Base-by-base conservation (phyloP, 2,888 invertebrate genomes). In the Omphaloscelis lunosa region DNA sequence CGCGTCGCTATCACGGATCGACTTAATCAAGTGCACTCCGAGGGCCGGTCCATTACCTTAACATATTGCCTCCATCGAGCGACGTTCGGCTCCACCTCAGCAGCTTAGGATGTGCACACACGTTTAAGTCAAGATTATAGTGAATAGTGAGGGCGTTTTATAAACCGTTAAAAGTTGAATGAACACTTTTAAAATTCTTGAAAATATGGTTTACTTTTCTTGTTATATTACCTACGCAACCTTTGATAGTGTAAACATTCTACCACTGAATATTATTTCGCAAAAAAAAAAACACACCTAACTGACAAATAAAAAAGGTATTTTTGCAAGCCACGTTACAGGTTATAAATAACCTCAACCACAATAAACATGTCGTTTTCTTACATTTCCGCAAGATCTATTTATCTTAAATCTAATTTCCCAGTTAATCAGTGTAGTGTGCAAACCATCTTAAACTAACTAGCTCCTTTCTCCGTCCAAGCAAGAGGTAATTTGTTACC, bases 11-110 rank as follows among this genome's bases (percentile, higher is more conserved):
- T 93, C 92, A 93, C 87, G 89, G 88, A 88, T 89, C 91, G 89
- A 93, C 91, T 94, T 93, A 94, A 94, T 94, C 94, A 94, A 94
- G 92, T 93, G 92, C 93, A 91, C 91, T 91, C 91, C 89, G 83
- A 89, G 87, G 89, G 79, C 88, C 89, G 88, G 89, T 88, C 93
- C 93, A 94, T 93, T 93, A 93, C 92, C 90, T 91, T 93, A 93
- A 94, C 93, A 92, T 93, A 95, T 94, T 89, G 92, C 92, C 89
- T 88, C 90, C 88, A 91, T 86, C 89, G 90, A 84, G 78, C 86
- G 77, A 79, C 82, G 86, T 81, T 88, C 77, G 77, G 80, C 77
- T 84, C 76, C 77, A 79, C 74, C 77, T 84, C 78, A 74, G 81
- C 77, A 82, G 66, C 82, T 79, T 75, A 85, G 61, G 80, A 77